A percentile compares a stretch with the other conserved stretches of the same genome.
Conservation (phyloP, 2,113 vertebrate genomes). For the Mormoops blainvillei region DNA sequence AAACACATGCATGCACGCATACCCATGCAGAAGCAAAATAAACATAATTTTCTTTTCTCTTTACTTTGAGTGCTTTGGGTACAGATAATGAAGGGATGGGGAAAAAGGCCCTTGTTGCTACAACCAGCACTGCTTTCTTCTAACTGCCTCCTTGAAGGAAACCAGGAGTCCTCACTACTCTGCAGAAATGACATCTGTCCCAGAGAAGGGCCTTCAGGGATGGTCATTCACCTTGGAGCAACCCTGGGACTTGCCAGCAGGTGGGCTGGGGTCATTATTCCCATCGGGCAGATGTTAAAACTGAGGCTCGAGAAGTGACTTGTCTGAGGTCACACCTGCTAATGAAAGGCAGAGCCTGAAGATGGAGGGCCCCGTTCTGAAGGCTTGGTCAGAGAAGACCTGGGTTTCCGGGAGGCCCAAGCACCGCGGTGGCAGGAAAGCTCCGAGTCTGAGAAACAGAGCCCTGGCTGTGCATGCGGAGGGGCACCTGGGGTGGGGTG, state of each 20-base stretch:
- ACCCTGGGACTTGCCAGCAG: neutral
- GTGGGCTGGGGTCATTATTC: neutral
- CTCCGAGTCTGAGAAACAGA: neutral
- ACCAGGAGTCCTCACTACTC: neutral
- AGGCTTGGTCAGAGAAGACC: neutral
- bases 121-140: neutral
- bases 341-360: neutral
- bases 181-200: neutral
- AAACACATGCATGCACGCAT: neutral
- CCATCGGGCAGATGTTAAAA: neutral
- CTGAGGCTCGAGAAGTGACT: neutral
- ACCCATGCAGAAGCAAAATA: neutral
- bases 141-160: neutral
- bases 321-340: neutral
- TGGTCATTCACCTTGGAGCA: neutral
- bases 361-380: neutral
- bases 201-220: neutral
- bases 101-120: accelerated
- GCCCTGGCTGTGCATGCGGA: neutral
- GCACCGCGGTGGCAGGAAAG: neutral
- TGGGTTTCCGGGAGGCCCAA: neutral
- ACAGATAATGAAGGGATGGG: accelerated
- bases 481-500: too few species aligned
- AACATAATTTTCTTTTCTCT: neutral
- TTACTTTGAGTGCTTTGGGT: accelerated